A percentile compares a stretch with the other conserved stretches of the same genome.
Evolutionary conservation across 2,797 vertebrate species (phyloP).

Genomic region (Myotis pilosus): DNA sequence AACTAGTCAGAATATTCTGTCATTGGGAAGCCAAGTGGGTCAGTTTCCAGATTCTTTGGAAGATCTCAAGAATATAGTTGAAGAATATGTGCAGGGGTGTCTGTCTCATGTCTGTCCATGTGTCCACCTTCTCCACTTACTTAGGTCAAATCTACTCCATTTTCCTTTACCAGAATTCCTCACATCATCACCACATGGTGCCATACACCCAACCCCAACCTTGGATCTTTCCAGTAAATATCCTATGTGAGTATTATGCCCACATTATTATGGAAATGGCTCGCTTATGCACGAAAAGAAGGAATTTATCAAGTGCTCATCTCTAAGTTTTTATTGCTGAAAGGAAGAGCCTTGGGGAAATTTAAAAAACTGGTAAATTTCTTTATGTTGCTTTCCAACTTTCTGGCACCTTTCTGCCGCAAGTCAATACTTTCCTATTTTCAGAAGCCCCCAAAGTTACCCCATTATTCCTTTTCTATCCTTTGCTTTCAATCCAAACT

Average conservation of each 20-base stretch:
- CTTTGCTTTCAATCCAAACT: neutral
- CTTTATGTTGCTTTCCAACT: neutral
- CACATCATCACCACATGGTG: neutral
- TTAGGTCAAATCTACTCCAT: neutral
- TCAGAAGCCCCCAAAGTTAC: neutral
- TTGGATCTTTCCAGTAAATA: neutral
- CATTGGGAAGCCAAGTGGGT: neutral
- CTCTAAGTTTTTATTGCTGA: neutral
- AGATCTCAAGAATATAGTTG: neutral
- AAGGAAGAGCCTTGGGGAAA: neutral
- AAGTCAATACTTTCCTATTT: neutral
- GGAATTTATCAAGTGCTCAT: neutral
- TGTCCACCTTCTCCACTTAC: neutral
- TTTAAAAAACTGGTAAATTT: neutral
- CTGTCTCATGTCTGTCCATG: neutral
- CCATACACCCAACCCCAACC: neutral
- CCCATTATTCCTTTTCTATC: neutral
- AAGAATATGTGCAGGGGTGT: neutral
- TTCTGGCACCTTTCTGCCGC: neutral
- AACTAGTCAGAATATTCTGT: neutral
- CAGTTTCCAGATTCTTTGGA: neutral
- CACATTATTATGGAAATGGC: neutral
- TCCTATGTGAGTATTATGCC: neutral
- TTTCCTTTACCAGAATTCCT: neutral
- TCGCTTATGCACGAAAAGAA: neutral